Percentiles rank a stretch among this genome's conserved stretches.
Conservation (phyloP, 1,140 invertebrate species). For the Alviniconcha marisindica region DNA sequence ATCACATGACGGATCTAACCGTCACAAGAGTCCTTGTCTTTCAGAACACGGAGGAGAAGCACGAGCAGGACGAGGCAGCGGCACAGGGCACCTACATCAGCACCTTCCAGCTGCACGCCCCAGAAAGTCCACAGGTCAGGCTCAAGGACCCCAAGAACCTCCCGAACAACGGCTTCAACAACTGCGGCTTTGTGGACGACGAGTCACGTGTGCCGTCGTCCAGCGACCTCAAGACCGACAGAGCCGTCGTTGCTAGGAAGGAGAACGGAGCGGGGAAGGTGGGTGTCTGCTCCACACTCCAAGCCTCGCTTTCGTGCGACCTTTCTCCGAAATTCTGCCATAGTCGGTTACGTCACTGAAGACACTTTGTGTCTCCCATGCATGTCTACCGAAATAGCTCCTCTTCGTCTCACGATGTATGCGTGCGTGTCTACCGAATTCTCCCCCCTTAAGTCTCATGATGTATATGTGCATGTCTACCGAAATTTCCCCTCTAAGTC, state of each 20-base stretch:
- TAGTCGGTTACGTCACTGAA: no score
- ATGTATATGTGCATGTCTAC: no score
- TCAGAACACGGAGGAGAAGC: conserved; percentile 44
- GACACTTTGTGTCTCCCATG: not conserved
- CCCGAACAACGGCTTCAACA: not conserved
- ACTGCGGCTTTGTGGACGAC: not conserved
- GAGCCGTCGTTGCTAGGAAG: not conserved
- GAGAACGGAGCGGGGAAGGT: no score
- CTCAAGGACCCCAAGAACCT: not conserved
- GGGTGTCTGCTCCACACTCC: no score
- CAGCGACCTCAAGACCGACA: not conserved
- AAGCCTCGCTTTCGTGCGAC: no score
- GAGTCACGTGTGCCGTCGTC: not conserved
- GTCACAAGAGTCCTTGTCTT: no score
- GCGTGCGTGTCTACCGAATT: no score
- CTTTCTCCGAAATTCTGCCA: no score
- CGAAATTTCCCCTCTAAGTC: no score
- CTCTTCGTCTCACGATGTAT: no score
- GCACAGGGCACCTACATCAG: conserved; percentile 36
- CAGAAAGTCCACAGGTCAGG: conserved; percentile 28
- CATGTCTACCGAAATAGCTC: not conserved
- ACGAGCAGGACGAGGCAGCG: conserved; percentile 39
- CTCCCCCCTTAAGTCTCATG: no score
- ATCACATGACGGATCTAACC: no score
- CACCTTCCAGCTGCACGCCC: conserved; percentile 28